Evolutionary conservation across 2,113 vertebrate species (phyloP).

Genomic region (Oreotrochilus melanogaster): DNA sequence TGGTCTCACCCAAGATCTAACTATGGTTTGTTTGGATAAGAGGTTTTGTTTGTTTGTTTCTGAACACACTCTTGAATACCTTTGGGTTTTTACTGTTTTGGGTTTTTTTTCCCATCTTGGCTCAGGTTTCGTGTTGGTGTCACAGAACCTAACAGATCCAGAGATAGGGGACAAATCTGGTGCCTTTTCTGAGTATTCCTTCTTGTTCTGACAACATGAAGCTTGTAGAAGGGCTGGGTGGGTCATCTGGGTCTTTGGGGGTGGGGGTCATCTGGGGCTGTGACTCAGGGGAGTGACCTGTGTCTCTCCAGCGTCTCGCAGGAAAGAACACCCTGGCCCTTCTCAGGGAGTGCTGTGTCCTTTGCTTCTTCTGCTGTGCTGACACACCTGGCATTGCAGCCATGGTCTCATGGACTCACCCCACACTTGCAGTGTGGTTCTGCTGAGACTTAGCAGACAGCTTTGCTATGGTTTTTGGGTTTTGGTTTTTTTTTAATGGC

Average conservation of each 20-base stretch:
- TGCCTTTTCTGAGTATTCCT: background rate
- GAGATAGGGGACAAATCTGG: background rate
- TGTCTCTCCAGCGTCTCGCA: background rate
- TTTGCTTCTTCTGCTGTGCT: background rate
- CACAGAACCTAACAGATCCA: background rate
- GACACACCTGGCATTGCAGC: background rate
- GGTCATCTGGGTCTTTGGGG: background rate
- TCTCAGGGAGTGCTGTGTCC: background rate
- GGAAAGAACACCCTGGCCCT: background rate
- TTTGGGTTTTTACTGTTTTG: background rate
- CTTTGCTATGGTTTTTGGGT: background rate
- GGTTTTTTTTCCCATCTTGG: background rate
- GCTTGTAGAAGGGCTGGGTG: background rate
- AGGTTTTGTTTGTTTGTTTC: conserved; percentile 50
- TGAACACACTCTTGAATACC: background rate
- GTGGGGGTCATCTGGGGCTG: background rate
- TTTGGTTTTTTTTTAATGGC: background rate
- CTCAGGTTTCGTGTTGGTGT: background rate
- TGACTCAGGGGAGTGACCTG: background rate
- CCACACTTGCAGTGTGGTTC: background rate
- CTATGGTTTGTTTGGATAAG: conserved; percentile 45
- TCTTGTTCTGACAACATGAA: background rate
- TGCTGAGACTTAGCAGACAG: background rate
- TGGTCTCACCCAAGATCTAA: background rate
- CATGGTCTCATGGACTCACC: background rate